These are phyloP conservation scores for Cetoscarus ocellatus DNA, from an alignment of 2,797 vertebrate species.

Conservation along the genomic window DNA sequence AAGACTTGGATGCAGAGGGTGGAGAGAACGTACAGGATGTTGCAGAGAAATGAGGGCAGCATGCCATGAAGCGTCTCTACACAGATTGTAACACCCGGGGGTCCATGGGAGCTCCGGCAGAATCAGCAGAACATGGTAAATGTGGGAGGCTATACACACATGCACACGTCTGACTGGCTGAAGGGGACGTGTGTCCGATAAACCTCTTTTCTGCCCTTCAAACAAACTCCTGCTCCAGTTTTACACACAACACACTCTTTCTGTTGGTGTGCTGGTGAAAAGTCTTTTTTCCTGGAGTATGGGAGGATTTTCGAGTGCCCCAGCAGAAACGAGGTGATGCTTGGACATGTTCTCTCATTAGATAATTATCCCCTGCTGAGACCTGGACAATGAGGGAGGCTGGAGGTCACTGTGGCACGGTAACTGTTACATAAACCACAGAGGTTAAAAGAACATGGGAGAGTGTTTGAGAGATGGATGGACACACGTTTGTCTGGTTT, in stretches of 20 bases:
- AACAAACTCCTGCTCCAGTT: neutral
- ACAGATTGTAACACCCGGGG: slow-evolving; percentile 2
- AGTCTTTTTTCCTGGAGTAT: slow-evolving; percentile 10
- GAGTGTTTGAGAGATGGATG: slow-evolving; percentile 3
- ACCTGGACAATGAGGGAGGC: slow-evolving; percentile 13
- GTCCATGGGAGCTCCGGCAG: neutral
- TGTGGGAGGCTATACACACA: neutral
- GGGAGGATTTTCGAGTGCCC: slow-evolving; percentile 35
- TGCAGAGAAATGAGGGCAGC: neutral
- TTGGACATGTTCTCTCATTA: slow-evolving; percentile 40
- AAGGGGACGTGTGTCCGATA: slow-evolving; percentile 11
- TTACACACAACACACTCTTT: neutral
- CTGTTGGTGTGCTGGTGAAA: neutral
- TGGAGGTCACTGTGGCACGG: slow-evolving; percentile 10
- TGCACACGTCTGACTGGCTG: neutral
- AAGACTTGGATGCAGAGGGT: neutral
- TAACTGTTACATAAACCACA: slow-evolving; percentile 23
- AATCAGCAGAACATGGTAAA: neutral
- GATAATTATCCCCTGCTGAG: slow-evolving; percentile 49
- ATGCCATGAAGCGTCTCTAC: neutral
- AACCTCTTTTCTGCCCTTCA: slow-evolving; percentile 14
- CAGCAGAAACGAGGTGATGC: slow-evolving; percentile 51
- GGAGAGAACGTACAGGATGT: neutral
- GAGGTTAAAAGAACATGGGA: slow-evolving; percentile 4
- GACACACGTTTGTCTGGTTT: neutral